These are phyloP conservation scores for Willisornis vidua DNA, from an alignment of 2,113 vertebrate genomes.

Conservation along the genomic window DNA sequence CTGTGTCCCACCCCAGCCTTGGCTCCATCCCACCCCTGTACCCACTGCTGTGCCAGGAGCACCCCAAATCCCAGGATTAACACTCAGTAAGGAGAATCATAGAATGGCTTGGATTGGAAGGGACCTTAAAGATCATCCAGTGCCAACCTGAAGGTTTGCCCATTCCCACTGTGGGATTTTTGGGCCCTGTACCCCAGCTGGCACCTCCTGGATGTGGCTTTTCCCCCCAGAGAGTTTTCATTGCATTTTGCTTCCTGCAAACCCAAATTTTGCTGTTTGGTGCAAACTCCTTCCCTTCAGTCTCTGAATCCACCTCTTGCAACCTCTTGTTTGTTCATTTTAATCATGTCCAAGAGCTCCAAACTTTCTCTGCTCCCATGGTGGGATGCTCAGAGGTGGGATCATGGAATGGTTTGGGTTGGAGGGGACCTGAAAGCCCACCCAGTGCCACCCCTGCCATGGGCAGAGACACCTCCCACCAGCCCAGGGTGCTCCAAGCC, in stretches of 20 bases:
- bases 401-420: background rate
- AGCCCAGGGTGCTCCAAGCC: too few relatives aligned
- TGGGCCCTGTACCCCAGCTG: background rate
- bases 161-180: background rate
- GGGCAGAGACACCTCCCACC: too few relatives aligned
- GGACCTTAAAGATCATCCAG: background rate
- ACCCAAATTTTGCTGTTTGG: background rate
- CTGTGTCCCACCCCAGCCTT: fast-evolving
- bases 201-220: background rate
- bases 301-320: fast-evolving
- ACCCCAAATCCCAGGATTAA: background rate
- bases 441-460: too few relatives aligned
- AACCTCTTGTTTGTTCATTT: background rate
- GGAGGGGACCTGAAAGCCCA: too few relatives aligned
- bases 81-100: background rate
- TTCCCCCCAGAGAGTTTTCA: background rate
- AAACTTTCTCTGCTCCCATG: background rate
- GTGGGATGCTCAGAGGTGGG: background rate
- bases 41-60: fast-evolving
- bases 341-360: background rate
- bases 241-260: background rate
- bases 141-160: background rate
- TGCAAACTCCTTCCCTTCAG: background rate
- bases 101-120: background rate
- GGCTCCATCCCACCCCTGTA: fast-evolving